phyloP scores from a whole-genome alignment of 2,113 vertebrate genomes.

The Rhinoderma darwinii region DNA sequence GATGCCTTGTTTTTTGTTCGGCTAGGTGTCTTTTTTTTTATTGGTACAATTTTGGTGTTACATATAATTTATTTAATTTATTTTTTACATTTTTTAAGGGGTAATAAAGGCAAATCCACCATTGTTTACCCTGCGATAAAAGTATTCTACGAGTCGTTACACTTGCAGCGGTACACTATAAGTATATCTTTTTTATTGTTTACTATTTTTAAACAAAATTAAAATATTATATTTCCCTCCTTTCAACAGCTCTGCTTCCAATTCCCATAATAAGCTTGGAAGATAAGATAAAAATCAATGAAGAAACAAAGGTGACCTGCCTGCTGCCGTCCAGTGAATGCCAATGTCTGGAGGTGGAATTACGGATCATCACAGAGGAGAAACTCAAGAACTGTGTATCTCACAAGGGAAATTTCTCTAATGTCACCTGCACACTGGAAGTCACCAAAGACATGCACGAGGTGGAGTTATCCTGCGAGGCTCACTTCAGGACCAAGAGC shows the following conservation, averaged over 20 bases:
- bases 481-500: slow-evolving; percentile 39
- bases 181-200: not conserved
- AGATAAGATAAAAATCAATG: not conserved
- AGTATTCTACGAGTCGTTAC: too few species aligned
- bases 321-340: slow-evolving; percentile 14
- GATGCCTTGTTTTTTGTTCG: too few species aligned
- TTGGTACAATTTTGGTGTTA: too few species aligned
- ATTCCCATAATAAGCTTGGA: slow-evolving; percentile 37
- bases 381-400: slow-evolving; percentile 32
- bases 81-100: too few species aligned
- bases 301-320: slow-evolving; percentile 17
- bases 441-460: slow-evolving; percentile 13
- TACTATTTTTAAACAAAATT: not conserved
- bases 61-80: too few species aligned
- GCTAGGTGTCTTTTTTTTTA: too few species aligned
- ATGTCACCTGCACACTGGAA: slow-evolving; percentile 33
- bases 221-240: not conserved
- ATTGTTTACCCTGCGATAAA: too few species aligned
- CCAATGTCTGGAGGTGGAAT: slow-evolving; percentile 26
- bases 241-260: slow-evolving; percentile 11
- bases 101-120: too few species aligned
- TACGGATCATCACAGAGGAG: not conserved
- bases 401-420: not conserved
- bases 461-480: slow-evolving; percentile 44
- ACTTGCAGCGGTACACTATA: too few species aligned